Percentiles rank a stretch among this genome's conserved stretches.
Conservation (phyloP, 2,113 vertebrate species). For the Lonchura striata region DNA sequence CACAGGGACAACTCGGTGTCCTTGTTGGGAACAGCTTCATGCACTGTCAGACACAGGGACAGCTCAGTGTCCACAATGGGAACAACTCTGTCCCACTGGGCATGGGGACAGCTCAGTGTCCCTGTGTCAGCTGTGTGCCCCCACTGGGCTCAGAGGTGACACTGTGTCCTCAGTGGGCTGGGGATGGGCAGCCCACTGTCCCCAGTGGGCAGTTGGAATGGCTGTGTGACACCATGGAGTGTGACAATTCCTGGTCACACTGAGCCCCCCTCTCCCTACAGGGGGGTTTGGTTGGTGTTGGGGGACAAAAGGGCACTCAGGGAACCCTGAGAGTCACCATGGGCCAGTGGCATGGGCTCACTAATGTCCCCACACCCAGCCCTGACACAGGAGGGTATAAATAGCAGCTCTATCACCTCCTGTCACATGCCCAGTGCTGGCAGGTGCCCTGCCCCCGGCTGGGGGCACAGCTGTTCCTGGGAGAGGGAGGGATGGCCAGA, state of each 20-base stretch:
- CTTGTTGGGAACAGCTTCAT: not conserved
- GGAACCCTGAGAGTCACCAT: not conserved
- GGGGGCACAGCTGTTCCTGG: not conserved
- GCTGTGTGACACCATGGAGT: not conserved
- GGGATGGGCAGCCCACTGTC: too few species aligned
- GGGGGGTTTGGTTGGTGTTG: not conserved
- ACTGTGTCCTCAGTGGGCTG: not conserved
- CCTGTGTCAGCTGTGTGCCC: not conserved
- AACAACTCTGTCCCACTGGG: not conserved
- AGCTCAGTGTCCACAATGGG: not conserved
- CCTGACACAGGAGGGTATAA: not conserved
- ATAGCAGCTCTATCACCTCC: constrained; percentile 40
- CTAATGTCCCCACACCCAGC: not conserved
- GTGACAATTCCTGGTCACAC: accelerated
- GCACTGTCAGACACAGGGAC: not conserved
- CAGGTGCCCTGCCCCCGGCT: not conserved
- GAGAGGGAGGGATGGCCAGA: accelerated
- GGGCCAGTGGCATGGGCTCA: accelerated
- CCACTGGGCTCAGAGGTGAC: not conserved
- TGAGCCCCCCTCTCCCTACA: not conserved
- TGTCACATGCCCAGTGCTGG: not conserved
- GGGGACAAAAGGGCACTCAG: not conserved
- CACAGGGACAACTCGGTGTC: not conserved
- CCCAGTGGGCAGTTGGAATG: not conserved
- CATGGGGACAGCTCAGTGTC: not conserved